Evolutionary conservation across 2,113 vertebrate species (phyloP).

Genomic region (Aplodontia rufa): DNA sequence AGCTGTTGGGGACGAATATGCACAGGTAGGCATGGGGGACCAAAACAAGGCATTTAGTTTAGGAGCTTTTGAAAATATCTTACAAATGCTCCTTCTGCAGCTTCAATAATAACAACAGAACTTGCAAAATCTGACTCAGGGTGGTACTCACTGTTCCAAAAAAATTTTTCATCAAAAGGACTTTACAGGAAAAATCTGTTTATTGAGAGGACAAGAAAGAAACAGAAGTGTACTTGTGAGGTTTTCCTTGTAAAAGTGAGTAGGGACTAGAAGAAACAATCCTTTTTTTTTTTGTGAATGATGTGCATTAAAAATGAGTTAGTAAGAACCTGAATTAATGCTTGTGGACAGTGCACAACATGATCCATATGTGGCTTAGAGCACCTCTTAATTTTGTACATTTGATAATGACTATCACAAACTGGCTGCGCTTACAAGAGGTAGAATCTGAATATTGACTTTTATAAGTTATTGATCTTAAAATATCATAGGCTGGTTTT

Average conservation of each 20-base stretch:
- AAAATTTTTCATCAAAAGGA: conserved; percentile 55
- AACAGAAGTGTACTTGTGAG: conserved; percentile 62
- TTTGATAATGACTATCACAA: neutral
- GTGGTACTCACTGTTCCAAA: conserved; percentile 48
- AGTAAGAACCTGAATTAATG: neutral
- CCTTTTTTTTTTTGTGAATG: conserved; percentile 54
- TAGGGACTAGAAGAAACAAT: neutral
- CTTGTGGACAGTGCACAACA: neutral
- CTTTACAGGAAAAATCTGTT: conserved; percentile 75
- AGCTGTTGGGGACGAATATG: neutral
- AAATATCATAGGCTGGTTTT: conserved; percentile 53
- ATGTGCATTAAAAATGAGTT: conserved; percentile 3
- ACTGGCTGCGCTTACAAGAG: neutral
- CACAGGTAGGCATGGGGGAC: neutral
- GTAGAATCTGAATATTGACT: conserved; percentile 20
- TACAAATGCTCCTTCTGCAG: neutral
- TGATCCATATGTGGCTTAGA: neutral
- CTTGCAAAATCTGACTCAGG: conserved; percentile 45
- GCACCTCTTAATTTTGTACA: neutral
- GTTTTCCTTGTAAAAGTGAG: conserved; percentile 47
- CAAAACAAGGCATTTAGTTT: neutral
- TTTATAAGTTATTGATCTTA: conserved; percentile 51
- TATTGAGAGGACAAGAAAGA: conserved; percentile 50
- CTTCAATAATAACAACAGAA: conserved; percentile 61
- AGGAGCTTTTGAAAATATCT: neutral